phyloP scores from a whole-genome alignment of 2,888 invertebrate genomes.

The Tetrapedia diversipes region DNA sequence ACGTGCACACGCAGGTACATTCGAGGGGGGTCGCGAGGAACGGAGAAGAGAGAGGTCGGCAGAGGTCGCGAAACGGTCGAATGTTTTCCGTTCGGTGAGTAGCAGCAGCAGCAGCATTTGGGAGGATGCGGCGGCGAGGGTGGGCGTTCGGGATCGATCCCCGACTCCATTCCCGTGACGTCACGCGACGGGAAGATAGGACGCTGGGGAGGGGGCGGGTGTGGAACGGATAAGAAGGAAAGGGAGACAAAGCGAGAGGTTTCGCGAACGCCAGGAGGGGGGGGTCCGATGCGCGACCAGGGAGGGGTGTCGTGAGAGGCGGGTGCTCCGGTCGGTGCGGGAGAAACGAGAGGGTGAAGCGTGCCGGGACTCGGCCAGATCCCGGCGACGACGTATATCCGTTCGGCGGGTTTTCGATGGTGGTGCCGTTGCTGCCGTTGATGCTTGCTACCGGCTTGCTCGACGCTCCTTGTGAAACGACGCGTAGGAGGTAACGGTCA shows the following conservation, averaged over 20 bases:
- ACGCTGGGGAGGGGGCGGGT: constrained; percentile 12
- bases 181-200: constrained; percentile 67
- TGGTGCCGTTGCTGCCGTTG: constrained; percentile 48
- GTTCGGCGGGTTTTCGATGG: constrained; percentile 51
- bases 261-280: constrained; percentile 2
- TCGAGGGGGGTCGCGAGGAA: not conserved
- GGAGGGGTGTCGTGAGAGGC: constrained; percentile 12
- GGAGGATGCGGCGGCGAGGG: constrained; percentile 53
- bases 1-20: too few relatives aligned
- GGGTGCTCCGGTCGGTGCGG: not conserved
- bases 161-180: constrained; percentile 81
- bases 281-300: not conserved
- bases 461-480: constrained; percentile 55
- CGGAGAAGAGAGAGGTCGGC: constrained; percentile 22
- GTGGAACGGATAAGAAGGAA: constrained; percentile 26
- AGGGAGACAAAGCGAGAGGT: constrained; percentile 22
- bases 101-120: constrained; percentile 49
- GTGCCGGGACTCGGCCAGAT: constrained; percentile 64
- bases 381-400: constrained; percentile 57
- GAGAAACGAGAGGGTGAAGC: constrained; percentile 26
- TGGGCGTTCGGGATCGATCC: constrained; percentile 80
- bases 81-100: constrained; percentile 79
- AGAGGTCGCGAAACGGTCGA: constrained; percentile 61
- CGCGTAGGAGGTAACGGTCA: constrained; percentile 40
- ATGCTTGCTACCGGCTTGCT: constrained; percentile 32